Evolutionary conservation across 1,140 invertebrate species (phyloP).

Genomic region (Papilio xuthus): DNA sequence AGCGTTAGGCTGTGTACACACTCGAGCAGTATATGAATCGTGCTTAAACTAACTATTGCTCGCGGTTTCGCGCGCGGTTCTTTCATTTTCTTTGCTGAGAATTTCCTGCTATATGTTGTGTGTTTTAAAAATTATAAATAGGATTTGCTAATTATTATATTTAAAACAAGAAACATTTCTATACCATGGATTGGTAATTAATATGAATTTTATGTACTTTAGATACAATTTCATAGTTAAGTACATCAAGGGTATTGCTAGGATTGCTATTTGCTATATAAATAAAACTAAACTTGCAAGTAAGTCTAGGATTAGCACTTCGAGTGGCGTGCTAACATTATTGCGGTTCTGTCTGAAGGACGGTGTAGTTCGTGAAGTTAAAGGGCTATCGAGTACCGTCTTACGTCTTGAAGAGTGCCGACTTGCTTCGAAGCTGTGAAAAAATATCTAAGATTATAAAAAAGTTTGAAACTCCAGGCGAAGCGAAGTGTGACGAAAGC

Average conservation of each 20-base stretch:
- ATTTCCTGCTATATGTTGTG: no score
- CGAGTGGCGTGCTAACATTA: neutral
- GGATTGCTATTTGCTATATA: neutral
- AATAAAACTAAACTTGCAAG: neutral
- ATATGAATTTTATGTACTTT: no score
- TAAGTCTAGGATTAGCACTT: neutral
- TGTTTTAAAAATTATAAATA: no score
- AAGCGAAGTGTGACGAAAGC: neutral
- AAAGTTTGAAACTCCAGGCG: neutral
- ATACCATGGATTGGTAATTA: no score
- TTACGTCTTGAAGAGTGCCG: neutral
- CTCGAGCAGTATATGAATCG: neutral
- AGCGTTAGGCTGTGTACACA: constrained; percentile 47
- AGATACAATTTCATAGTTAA: no score
- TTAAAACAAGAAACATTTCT: no score
- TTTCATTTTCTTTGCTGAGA: no score
- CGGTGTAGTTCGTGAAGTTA: neutral
- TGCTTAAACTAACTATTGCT: neutral
- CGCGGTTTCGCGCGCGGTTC: neutral
- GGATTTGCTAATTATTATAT: no score
- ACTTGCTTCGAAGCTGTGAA: no score
- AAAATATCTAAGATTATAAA: no score
- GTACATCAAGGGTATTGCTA: neutral
- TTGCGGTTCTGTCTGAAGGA: neutral
- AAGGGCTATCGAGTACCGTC: constrained; percentile 5